These are phyloP conservation scores for Yoshiicerus persimilis DNA, from an alignment of 1,140 invertebrate species.

Conservation along the genomic window DNA sequence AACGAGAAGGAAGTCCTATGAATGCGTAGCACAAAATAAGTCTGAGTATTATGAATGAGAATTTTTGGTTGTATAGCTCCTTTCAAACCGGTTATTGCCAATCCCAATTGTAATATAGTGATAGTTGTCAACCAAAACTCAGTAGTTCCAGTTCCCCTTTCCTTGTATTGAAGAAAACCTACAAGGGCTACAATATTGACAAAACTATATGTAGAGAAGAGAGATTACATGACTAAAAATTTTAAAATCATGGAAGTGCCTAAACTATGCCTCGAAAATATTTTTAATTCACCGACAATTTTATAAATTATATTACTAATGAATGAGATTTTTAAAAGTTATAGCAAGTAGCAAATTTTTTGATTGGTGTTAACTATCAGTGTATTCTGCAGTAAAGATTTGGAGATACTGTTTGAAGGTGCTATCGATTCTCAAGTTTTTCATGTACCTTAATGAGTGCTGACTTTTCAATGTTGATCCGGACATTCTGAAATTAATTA, in stretches of 20 bases:
- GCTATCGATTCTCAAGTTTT: background rate
- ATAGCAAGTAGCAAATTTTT: no score
- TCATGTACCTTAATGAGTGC: background rate
- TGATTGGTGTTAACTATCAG: background rate
- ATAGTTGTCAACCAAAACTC: background rate
- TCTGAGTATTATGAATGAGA: background rate
- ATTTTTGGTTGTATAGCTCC: background rate
- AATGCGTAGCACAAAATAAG: background rate
- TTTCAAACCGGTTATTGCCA: background rate
- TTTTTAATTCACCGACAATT: background rate
- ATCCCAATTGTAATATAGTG: background rate
- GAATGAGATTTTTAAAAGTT: background rate
- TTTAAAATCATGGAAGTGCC: background rate
- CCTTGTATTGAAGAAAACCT: background rate
- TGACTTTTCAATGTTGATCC: background rate
- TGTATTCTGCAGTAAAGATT: background rate
- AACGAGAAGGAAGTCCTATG: background rate
- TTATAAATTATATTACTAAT: background rate
- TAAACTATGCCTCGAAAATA: background rate
- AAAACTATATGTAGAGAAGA: background rate
- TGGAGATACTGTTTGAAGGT: background rate
- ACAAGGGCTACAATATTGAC: background rate
- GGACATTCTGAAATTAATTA: slow-evolving; percentile 4
- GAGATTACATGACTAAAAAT: background rate
- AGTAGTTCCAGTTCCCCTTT: background rate